Evolutionary conservation across 2,113 vertebrate species (phyloP).

Genomic region (Chiloscyllium plagiosum): DNA sequence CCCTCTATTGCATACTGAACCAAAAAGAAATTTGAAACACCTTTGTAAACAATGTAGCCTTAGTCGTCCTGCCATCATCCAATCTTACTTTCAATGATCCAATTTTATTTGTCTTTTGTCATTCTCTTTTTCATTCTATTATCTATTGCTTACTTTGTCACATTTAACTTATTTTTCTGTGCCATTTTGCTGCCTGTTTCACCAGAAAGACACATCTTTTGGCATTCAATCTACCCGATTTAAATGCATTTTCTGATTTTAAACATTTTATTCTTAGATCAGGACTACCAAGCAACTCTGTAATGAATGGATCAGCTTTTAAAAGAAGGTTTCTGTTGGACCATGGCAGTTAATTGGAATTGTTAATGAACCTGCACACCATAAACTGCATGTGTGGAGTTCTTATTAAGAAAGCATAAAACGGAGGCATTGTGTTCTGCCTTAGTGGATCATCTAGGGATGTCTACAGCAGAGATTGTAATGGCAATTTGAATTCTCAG

Average conservation of each 20-base stretch:
- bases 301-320: background rate
- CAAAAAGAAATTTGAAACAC: background rate
- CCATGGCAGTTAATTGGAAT: background rate
- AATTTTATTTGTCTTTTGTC: background rate
- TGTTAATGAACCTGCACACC: background rate
- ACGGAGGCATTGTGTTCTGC: background rate
- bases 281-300: no score
- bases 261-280: background rate
- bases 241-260: background rate
- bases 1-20: background rate
- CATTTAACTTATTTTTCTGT: background rate
- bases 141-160: background rate
- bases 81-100: background rate
- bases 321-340: background rate
- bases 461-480: background rate
- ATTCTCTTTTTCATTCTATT: background rate
- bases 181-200: background rate
- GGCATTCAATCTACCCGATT: background rate
- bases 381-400: background rate
- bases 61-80: background rate
- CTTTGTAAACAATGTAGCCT: background rate
- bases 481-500: background rate
- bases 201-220: background rate
- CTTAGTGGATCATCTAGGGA: background rate
- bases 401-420: background rate